These are phyloP conservation scores for Oophaga sylvatica DNA, from an alignment of 2,797 vertebrate genomes.

Conservation along the genomic window DNA sequence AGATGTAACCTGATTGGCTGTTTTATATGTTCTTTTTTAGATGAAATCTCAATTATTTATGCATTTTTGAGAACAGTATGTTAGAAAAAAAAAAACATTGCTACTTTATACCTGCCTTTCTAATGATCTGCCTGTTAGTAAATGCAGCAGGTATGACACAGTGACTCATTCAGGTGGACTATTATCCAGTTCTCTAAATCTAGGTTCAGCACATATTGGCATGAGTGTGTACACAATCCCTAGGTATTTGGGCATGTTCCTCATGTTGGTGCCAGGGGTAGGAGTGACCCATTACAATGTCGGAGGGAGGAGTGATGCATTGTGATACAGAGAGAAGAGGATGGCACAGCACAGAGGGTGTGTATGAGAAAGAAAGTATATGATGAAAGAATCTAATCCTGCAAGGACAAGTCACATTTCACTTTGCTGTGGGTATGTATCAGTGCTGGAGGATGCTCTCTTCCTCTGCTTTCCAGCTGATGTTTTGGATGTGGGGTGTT, in stretches of 20 bases:
- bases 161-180: neutral
- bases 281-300: conserved; percentile 22
- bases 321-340: conserved; percentile 14
- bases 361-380: conserved; percentile 1
- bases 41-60: neutral
- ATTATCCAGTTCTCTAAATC: neutral
- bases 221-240: neutral
- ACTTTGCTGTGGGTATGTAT: conserved; percentile 40
- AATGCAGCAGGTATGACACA: neutral
- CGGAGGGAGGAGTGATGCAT: conserved; percentile 22
- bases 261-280: conserved; percentile 36
- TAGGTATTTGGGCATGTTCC: conserved; percentile 27
- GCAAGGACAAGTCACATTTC: neutral
- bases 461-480: neutral
- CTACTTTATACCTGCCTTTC: neutral
- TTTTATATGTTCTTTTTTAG: neutral
- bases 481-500: neutral
- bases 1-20: neutral
- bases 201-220: neutral
- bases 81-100: neutral
- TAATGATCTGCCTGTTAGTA: neutral
- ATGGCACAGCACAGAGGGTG: neutral
- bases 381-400: conserved; percentile 10
- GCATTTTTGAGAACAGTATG: neutral
- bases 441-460: neutral